A percentile compares a stretch with the other conserved stretches of the same genome.
These are phyloP conservation scores for Sardina pilchardus DNA, from an alignment of 2,113 vertebrate species.

Conservation along the genomic window DNA sequence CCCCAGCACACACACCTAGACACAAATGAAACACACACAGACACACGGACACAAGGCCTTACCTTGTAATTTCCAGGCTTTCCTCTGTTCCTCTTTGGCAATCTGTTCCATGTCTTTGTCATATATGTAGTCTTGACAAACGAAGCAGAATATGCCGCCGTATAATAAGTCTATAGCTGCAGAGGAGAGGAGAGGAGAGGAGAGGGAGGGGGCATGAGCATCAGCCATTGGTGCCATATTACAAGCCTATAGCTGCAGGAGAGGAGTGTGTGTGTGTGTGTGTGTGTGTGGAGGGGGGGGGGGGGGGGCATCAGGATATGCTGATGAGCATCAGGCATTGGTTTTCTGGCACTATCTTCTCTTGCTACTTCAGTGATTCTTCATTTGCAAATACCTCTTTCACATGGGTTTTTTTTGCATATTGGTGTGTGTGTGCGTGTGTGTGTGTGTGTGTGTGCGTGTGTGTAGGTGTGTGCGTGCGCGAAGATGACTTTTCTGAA, in stretches of 20 bases:
- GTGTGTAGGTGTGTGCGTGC: neutral
- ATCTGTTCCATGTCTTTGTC: constrained; percentile 99
- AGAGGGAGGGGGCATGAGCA: no score
- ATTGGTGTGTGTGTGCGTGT: neutral
- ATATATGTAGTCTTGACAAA: constrained; percentile 99
- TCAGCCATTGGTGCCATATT: constrained; percentile 75
- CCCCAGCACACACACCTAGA: neutral
- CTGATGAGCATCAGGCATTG: neutral
- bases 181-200: neutral
- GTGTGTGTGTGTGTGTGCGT: neutral
- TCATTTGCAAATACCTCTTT: neutral
- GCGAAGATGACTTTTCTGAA: constrained; percentile 6
- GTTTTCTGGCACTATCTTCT: neutral
- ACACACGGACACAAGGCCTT: constrained; percentile 22
- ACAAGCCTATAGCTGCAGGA: constrained; percentile 75
- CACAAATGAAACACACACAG: neutral
- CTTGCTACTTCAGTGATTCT: neutral
- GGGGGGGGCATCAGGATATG: no score
- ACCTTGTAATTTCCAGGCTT: constrained; percentile 99
- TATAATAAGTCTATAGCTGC: constrained; percentile 85
- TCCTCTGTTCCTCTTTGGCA: constrained; percentile 99
- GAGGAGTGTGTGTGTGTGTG: neutral
- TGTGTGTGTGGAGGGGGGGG: no score
- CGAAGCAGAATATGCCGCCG: constrained; percentile 98
- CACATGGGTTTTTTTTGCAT: neutral